Evolutionary conservation across 2,797 vertebrate genomes (phyloP).

Genomic region (Scomberomorus guttatus): DNA sequence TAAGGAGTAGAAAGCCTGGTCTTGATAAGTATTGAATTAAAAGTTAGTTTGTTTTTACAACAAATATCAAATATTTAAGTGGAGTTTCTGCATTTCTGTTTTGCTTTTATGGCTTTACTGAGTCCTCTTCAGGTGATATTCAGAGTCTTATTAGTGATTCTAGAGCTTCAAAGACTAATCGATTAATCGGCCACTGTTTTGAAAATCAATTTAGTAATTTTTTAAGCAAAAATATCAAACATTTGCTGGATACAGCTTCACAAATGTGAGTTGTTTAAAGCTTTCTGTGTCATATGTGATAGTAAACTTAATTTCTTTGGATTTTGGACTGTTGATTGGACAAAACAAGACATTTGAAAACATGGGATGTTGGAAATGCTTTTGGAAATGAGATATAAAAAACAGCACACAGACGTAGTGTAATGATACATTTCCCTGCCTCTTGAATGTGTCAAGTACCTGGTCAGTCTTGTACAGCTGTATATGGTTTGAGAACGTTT

Average conservation of each 20-base stretch:
- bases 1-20: background rate
- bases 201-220: no score
- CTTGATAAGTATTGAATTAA: background rate
- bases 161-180: background rate
- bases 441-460: background rate
- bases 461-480: no score
- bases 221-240: background rate
- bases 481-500: no score
- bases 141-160: background rate
- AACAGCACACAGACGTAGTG: background rate
- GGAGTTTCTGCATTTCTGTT: background rate
- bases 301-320: no score
- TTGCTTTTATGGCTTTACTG: background rate
- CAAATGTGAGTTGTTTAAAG: background rate
- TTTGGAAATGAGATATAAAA: background rate
- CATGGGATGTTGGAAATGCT: no score
- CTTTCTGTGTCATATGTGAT: background rate
- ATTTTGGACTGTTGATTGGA: no score
- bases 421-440: background rate
- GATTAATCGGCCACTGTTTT: background rate
- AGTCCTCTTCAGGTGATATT: background rate
- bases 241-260: background rate
- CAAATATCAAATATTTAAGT: background rate
- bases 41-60: conserved; percentile 13
- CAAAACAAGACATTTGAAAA: no score